Evolutionary conservation across 2,888 invertebrate genomes (phyloP), one percentile per base, ranked within the genome.

Genomic region (Eudemis profundana): DNA sequence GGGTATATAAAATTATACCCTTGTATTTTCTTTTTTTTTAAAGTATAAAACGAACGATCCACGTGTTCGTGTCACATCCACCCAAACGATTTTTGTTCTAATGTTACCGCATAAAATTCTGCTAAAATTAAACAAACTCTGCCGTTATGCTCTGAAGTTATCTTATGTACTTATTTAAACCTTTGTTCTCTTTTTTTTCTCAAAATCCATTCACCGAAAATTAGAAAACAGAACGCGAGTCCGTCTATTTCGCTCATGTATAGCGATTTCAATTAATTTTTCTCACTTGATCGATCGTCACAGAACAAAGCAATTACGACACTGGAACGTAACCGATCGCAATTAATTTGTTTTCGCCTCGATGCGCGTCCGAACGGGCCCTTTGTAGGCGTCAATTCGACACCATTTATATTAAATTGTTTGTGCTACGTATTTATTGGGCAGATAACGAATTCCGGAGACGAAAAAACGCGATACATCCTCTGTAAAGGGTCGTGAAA

Each of bases 281-380:
- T 89, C 86, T 86, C 84, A 86, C 86, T 89, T 87, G 88, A 89
- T 89, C 85, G 84, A 87, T 87, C 79, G 83, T 77, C 79, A 80
- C 78, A 81, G 85, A 86, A 90, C 86, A 89, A 87, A 87, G 89
- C 88, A 90, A 90, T 90, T 90, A 89, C 87, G 84, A 85, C 81
- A 84, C 79, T 82, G 84, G 81, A 82, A 82, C 85, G 85, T 86
- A 86, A 87, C 86, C 88, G 83, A 90, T 87, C 84, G 86, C 90
- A 90, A 91, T 90, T 90, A 91, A 90, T 90, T 89, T 88, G 86
- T 87, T 88, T 89, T 85, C 86, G 85, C 87, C 76, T 83, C 84
- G 74, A 69, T 82, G 86, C 80, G 69, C 84, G 80, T 79, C 83
- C 84, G 82, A 81, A 78, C 79, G 79, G 77, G 78, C 81, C 84